Evolutionary conservation across 2,113 vertebrate species (phyloP), one percentile per base, ranked within the genome.

Genomic region (Tinamus guttatus): DNA sequence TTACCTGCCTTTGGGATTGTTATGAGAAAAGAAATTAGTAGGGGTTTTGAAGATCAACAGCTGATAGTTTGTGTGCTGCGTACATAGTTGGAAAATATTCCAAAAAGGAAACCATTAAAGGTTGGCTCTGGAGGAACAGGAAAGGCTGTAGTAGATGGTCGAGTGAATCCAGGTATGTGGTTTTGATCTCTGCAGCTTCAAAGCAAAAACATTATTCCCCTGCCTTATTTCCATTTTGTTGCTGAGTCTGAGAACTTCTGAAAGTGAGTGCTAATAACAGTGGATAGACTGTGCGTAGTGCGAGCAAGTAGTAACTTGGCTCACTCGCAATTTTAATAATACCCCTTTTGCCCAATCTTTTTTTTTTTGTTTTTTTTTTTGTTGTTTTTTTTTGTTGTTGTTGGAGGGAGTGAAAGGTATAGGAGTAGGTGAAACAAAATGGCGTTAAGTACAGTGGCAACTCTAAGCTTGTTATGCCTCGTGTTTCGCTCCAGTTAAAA

Each of bases 111-210:
- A 56, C 80, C n/a, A 78, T 92, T 87, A 85, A 54, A 62, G 1
- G 2, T 28, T 89, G 60, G 32, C 77, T 81, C 69, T 2, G 16
- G 86, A 92, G 94, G 75, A 96, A 79, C 89, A 92, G 95, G 95
- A 95, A 95, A 40, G 77, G 77, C 91, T 90, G 77, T 87, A 81
- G 89, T 28, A 84, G 54, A 25, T 68, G 28, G 54, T 22, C 58
- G 59, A 71, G 40, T 36, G 84, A 87, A 69, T 94, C n/a, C 75
- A 95, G 87, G 84, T 95, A 95, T 25, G 58, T 41, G 54, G 54
- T 95, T 95, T 95, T 97, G 93, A 95, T 96, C 81, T 95, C 8
- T 0, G 7, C 7, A 81, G 28, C 90, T 96, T 97, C 95, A 97
- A 95, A 95, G 94, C 45, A 12, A 71, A 76, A 34, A 54, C 58